A percentile compares a stretch with the other conserved stretches of the same genome.
phyloP scores from a whole-genome alignment of 2,113 vertebrate genomes.

The Macrotus californicus region DNA sequence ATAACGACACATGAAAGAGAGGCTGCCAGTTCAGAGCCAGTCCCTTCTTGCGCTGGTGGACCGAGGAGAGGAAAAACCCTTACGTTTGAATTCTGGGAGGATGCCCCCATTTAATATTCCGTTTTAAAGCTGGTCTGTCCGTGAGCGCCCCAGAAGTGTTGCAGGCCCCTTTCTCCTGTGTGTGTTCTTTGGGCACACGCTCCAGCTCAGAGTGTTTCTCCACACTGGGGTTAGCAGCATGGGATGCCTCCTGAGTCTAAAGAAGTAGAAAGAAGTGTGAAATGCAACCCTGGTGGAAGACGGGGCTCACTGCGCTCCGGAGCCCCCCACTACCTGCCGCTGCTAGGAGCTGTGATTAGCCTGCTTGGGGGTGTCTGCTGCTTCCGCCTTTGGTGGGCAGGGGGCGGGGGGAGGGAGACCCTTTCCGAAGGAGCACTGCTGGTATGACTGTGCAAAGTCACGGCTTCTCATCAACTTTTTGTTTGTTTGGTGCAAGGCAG shows the following conservation, averaged over 20 bases:
- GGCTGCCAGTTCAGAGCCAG: conserved; percentile 35
- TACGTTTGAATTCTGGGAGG: neutral
- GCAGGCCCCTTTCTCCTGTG: fast-evolving
- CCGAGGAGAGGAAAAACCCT: neutral
- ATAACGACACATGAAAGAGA: conserved; percentile 59
- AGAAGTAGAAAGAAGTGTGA: neutral
- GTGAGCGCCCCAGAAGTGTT: fast-evolving
- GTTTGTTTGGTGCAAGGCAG: neutral
- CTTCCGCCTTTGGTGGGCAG: neutral
- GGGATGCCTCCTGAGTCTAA: fast-evolving
- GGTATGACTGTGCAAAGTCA: neutral
- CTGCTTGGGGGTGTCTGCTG: neutral
- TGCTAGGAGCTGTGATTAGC: neutral
- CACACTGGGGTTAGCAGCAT: fast-evolving
- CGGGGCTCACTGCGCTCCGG: neutral
- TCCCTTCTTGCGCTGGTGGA: neutral
- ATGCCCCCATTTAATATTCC: neutral
- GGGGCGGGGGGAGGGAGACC: neutral
- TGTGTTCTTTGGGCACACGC: fast-evolving
- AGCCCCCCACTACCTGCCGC: neutral
- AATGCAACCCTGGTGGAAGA: neutral
- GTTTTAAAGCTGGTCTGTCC: neutral
- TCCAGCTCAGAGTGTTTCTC: neutral
- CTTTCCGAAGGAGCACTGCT: neutral
- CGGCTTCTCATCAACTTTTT: too few species aligned